These are phyloP conservation scores for Clamator glandarius DNA, from an alignment of 2,797 vertebrate species.

Conservation along the genomic window DNA sequence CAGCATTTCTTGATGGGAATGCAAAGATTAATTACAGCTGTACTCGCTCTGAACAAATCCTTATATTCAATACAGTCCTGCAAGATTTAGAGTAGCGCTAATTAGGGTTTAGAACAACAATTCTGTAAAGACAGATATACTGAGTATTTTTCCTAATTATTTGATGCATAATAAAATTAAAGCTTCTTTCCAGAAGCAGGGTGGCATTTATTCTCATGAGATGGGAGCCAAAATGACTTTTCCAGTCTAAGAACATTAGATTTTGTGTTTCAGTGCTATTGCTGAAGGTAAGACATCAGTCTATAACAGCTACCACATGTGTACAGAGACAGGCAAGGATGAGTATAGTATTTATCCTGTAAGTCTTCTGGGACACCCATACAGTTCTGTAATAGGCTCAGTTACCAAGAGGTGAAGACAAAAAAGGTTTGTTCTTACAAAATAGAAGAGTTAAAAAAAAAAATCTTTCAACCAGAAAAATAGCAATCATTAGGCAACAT, in stretches of 20 bases:
- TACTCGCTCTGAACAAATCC: conserved; percentile 55
- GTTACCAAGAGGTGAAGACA: not conserved
- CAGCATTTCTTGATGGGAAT: conserved; percentile 69
- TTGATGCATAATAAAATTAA: conserved; percentile 50
- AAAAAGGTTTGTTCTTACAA: not conserved
- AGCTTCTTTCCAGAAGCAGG: conserved; percentile 27
- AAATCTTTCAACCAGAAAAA: not conserved
- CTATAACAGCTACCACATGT: not conserved
- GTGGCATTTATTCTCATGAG: conserved; percentile 31
- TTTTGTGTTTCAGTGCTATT: not conserved
- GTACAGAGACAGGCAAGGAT: not conserved
- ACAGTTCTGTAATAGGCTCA: not conserved
- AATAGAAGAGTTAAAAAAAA: not conserved
- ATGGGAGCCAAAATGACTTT: not conserved
- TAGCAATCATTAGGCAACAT: not conserved
- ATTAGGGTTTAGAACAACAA: conserved; percentile 61
- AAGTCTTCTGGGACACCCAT: not conserved
- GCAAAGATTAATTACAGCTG: conserved; percentile 65
- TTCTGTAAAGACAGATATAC: conserved; percentile 17
- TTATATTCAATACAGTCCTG: conserved; percentile 48
- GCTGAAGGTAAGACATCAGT: conserved; percentile 2
- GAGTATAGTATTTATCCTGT: not conserved
- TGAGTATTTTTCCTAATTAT: conserved; percentile 14
- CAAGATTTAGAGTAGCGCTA: conserved; percentile 59
- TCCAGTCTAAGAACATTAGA: not conserved